These are phyloP conservation scores for Drosophila gaucha DNA, from an alignment of 2,888 invertebrate genomes.

Conservation along the genomic window DNA sequence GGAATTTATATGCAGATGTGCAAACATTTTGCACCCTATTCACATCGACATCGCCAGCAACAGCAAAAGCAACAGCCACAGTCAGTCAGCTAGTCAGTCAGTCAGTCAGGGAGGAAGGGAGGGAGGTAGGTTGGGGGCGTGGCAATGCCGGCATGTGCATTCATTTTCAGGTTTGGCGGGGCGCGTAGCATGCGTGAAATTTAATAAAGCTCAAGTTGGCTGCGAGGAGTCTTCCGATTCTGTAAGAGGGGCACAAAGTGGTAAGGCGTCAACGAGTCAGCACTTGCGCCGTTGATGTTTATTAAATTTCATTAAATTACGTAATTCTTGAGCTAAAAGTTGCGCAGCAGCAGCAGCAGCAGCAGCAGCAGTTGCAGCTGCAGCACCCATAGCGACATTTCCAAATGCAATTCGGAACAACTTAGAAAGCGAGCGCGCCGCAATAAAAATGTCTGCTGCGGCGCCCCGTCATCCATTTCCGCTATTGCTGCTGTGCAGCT, in stretches of 20 bases:
- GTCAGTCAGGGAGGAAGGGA: not conserved
- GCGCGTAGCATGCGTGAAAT: slow-evolving; percentile 75
- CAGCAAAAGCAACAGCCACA: slow-evolving; percentile 24
- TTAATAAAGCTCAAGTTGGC: slow-evolving; percentile 74
- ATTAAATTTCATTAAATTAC: slow-evolving; percentile 80
- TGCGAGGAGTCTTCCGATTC: slow-evolving; percentile 1
- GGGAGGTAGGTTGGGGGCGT: not conserved
- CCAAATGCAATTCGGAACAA: slow-evolving; percentile 81
- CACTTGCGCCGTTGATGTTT: slow-evolving; percentile 76
- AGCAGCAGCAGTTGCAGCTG: slow-evolving; percentile 15
- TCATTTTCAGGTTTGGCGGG: slow-evolving; percentile 71
- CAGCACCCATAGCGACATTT: slow-evolving; percentile 57
- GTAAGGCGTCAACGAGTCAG: slow-evolving; percentile 31
- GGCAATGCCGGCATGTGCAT: slow-evolving; percentile 55
- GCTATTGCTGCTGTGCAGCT: slow-evolving; percentile 40
- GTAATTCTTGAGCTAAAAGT: slow-evolving; percentile 70
- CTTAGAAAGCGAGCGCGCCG: slow-evolving; percentile 79
- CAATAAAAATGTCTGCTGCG: slow-evolving; percentile 77
- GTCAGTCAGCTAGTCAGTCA: slow-evolving; percentile 4
- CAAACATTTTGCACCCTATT: slow-evolving; percentile 80
- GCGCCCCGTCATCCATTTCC: slow-evolving; percentile 65
- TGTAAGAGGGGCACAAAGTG: slow-evolving; percentile 18
- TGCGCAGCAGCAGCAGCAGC: slow-evolving; percentile 27
- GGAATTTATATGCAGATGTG: slow-evolving; percentile 82
- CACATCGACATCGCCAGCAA: slow-evolving; percentile 44